Conservation (phyloP, 1,140 invertebrate genomes). For the Aphelinus certus region DNA sequence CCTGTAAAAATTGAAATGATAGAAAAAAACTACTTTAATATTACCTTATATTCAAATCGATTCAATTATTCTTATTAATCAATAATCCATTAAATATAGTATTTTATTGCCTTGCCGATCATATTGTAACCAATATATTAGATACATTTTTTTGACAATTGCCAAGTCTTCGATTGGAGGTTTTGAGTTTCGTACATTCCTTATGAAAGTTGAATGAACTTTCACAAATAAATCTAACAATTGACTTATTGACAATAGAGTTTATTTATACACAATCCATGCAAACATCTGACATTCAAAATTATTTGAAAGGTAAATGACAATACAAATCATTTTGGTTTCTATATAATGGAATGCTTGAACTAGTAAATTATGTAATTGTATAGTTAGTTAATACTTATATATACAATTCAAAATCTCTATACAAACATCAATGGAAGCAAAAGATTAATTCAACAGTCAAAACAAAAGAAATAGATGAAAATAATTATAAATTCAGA, state of each 20-base stretch:
- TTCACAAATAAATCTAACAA: constrained; percentile 19
- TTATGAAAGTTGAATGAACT: constrained; percentile 22
- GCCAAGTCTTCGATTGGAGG: no score
- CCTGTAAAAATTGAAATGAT: no score
- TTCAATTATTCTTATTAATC: not conserved
- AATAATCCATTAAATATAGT: no score
- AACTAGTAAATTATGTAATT: constrained; percentile 46
- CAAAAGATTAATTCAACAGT: constrained; percentile 39
- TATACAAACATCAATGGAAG: constrained; percentile 57
- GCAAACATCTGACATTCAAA: constrained; percentile 34
- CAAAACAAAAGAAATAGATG: constrained; percentile 17
- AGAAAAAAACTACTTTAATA: not conserved
- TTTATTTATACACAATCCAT: constrained; percentile 50
- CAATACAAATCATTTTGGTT: constrained; percentile 37
- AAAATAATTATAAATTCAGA: constrained; percentile 18
- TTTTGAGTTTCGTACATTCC: not conserved
- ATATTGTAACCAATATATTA: constrained; percentile 32
- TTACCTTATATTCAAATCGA: not conserved
- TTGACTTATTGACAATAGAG: constrained; percentile 43
- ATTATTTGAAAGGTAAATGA: constrained; percentile 47
- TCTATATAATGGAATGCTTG: constrained; percentile 54
- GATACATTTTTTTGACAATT: constrained; percentile 20
- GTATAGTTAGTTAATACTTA: constrained; percentile 47
- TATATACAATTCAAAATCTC: constrained; percentile 56
- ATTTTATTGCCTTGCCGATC: not conserved